Percentiles rank a stretch among this genome's conserved stretches.
phyloP scores from a whole-genome alignment of 1,140 invertebrate species.

The Streblospio benedicti region DNA sequence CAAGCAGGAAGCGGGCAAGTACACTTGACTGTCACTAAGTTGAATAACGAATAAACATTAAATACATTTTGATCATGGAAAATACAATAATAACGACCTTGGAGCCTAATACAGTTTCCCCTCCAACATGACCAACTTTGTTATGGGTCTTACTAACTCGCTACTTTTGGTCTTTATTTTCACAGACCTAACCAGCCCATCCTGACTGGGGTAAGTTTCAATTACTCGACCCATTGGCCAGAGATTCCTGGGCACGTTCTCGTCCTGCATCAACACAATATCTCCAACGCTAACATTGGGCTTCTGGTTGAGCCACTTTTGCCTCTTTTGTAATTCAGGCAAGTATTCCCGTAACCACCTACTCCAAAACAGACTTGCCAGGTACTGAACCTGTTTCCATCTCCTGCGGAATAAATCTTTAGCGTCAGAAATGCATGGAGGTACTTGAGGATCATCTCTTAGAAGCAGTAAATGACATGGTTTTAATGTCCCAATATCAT shows the following conservation, averaged over 20 bases:
- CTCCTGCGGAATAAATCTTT: background rate
- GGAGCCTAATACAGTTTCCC: too few relatives aligned
- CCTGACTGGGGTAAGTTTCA: background rate
- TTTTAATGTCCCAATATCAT: background rate
- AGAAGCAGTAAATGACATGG: constrained; percentile 10
- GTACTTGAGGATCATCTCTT: constrained; percentile 1
- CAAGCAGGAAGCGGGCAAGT: too few relatives aligned
- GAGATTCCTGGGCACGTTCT: constrained; percentile 16
- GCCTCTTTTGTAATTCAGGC: constrained; percentile 17
- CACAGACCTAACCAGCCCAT: background rate
- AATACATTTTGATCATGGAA: too few relatives aligned
- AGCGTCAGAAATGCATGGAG: background rate
- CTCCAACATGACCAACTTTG: too few relatives aligned
- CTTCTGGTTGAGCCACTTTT: constrained; percentile 19
- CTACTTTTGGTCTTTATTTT: too few relatives aligned
- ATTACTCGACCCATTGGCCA: background rate
- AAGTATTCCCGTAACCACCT: constrained; percentile 20
- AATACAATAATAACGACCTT: too few relatives aligned
- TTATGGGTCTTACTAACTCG: too few relatives aligned
- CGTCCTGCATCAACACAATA: constrained; percentile 21
- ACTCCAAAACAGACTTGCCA: background rate
- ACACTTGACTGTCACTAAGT: too few relatives aligned
- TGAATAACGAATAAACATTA: too few relatives aligned
- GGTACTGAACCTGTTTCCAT: constrained; percentile 9
- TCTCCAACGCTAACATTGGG: constrained; percentile 23